Evolutionary conservation across 2,888 invertebrate species (phyloP).

Genomic region (Phorcus lineatus): DNA sequence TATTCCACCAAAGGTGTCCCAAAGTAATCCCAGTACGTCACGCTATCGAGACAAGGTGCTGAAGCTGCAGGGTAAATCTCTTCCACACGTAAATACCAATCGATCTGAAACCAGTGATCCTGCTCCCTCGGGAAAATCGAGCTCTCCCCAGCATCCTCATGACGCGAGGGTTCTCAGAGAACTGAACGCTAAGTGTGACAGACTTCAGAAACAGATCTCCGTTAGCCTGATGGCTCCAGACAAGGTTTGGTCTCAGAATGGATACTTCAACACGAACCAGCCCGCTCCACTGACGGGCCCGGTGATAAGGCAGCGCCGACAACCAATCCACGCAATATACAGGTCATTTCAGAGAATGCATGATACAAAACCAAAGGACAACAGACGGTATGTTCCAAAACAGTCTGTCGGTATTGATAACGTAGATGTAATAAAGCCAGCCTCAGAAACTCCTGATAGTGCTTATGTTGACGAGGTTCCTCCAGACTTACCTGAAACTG

Average conservation of each 20-base stretch:
- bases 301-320: background rate
- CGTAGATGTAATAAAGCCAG: background rate
- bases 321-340: slow-evolving; percentile 11
- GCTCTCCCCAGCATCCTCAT: background rate
- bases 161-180: slow-evolving; percentile 16
- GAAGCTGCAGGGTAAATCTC: background rate
- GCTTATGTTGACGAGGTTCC: background rate
- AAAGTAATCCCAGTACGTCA: background rate
- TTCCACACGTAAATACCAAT: background rate
- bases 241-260: background rate
- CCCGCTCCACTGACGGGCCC: background rate
- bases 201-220: slow-evolving; percentile 29
- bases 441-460: background rate
- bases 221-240: slow-evolving; percentile 21
- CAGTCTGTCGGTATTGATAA: background rate
- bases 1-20: too few species aligned
- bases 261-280: background rate
- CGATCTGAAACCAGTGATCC: background rate
- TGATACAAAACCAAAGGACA: background rate
- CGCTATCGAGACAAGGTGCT: background rate
- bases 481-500: background rate
- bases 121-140: background rate
- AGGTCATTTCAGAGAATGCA: slow-evolving; percentile 9
- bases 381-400: background rate
- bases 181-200: slow-evolving; percentile 32